Evolutionary conservation across 37 sponge, comb jelly and placozoan species (phyloP).

Genomic region (Geodia barretti): DNA sequence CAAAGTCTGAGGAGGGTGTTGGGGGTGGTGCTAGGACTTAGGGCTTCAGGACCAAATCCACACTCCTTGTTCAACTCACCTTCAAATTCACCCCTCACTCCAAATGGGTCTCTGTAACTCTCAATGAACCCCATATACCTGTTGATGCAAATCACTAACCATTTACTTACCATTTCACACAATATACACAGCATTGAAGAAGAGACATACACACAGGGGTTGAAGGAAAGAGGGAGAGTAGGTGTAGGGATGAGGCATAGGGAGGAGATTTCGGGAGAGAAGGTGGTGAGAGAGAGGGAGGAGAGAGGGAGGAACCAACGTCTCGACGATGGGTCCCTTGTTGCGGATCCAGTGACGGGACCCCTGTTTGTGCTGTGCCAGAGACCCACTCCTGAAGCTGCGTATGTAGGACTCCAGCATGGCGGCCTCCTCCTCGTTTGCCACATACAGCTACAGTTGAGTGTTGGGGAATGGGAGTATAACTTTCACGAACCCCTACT

Average conservation of each 20-base stretch:
- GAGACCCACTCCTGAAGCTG: slow-evolving; percentile 80
- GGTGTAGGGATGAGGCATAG: too few species aligned
- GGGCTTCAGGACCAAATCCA: background rate
- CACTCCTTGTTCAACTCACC: slow-evolving; percentile 37
- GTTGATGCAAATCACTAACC: background rate
- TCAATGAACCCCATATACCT: slow-evolving; percentile 97
- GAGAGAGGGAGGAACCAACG: slow-evolving; percentile 22
- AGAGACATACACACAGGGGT: too few species aligned
- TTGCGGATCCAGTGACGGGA: slow-evolving; percentile 88
- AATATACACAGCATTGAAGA: background rate
- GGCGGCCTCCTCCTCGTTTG: slow-evolving; percentile 64
- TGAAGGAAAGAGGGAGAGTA: too few species aligned
- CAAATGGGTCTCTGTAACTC: slow-evolving; percentile 91
- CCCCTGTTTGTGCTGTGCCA: slow-evolving; percentile 83
- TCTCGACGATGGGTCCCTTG: slow-evolving; percentile 90
- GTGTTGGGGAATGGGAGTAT: too few species aligned
- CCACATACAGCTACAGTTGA: slow-evolving; percentile 57
- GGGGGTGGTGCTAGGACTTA: background rate
- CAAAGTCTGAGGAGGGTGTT: background rate
- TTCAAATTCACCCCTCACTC: slow-evolving; percentile 93
- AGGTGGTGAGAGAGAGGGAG: background rate
- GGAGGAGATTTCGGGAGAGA: background rate
- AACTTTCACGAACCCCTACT: too few species aligned
- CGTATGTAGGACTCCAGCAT: slow-evolving; percentile 79
- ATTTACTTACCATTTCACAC: background rate